Conservation (phyloP, 2,113 vertebrate genomes). For the Scatophagus argus region DNA sequence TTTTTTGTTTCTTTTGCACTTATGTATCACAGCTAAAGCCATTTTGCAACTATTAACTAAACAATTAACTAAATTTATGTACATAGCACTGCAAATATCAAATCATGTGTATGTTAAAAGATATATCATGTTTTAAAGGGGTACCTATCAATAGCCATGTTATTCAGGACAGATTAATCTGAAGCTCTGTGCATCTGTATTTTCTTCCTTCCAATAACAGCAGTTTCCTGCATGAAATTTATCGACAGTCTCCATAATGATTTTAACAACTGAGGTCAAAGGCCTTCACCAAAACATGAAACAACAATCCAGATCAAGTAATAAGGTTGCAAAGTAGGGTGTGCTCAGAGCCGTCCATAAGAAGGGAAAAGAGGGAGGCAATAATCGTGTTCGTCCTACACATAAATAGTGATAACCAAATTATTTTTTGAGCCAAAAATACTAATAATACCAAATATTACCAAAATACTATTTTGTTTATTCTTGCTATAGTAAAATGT, state of each 20-base stretch:
- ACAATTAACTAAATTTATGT: not conserved
- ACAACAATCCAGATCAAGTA: not conserved
- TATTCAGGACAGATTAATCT: not conserved
- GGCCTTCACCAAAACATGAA: not conserved
- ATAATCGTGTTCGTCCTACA: too few species aligned
- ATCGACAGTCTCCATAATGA: not conserved
- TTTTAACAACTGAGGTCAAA: not conserved
- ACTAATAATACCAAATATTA: too few species aligned
- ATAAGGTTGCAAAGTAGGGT: too few species aligned
- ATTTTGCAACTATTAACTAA: conserved; percentile 5
- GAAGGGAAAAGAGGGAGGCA: too few species aligned
- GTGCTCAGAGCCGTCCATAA: too few species aligned
- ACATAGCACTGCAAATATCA: not conserved
- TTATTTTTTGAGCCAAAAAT: too few species aligned
- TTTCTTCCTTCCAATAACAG: not conserved
- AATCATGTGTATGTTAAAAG: not conserved
- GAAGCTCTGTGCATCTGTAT: not conserved
- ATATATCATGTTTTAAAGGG: not conserved
- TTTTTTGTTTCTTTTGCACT: not conserved
- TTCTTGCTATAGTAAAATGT: too few species aligned
- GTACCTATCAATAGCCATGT: not conserved
- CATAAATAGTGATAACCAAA: too few species aligned
- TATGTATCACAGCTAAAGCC: not conserved
- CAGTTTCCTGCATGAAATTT: not conserved
- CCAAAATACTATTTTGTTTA: too few species aligned